Conservation (phyloP, 2,888 invertebrate species). For the Apotomis capreana region DNA sequence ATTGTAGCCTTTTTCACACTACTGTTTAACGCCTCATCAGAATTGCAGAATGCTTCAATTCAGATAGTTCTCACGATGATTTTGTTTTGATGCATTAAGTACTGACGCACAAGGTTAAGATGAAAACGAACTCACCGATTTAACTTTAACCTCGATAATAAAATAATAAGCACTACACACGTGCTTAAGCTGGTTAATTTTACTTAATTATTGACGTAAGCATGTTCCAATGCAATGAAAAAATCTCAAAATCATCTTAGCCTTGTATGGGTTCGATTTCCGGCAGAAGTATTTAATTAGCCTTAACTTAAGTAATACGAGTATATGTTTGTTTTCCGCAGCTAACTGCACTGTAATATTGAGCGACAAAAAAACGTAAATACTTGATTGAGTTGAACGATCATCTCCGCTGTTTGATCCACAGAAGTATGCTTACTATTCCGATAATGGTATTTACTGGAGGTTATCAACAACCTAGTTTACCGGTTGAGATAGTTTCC, state of each 20-base stretch:
- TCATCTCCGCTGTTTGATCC: background rate
- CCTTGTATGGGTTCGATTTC: constrained; percentile 20
- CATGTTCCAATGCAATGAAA: constrained; percentile 7
- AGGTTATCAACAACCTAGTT: no score
- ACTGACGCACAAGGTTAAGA: constrained; percentile 26
- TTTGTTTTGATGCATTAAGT: constrained; percentile 12
- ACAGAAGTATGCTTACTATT: background rate
- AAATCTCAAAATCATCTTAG: constrained; percentile 27
- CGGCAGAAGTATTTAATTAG: constrained; percentile 17
- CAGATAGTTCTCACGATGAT: background rate
- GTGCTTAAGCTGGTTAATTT: constrained; percentile 19
- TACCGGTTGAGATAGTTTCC: no score
- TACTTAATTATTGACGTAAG: constrained; percentile 34
- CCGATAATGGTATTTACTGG: background rate
- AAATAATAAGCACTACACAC: constrained; percentile 12
- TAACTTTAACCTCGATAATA: constrained; percentile 36
- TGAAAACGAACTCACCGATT: constrained; percentile 31
- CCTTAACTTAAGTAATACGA: constrained; percentile 7
- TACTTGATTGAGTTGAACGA: constrained; percentile 1
- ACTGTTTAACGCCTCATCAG: background rate
- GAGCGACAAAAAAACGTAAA: constrained; percentile 2
- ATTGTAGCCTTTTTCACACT: constrained; percentile 3
- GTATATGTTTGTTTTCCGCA: constrained; percentile 12
- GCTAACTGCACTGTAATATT: background rate
- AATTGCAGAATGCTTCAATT: background rate